Base-by-base conservation (phyloP, 2,113 vertebrate genomes). In the Sylvilagus bachmani region DNA sequence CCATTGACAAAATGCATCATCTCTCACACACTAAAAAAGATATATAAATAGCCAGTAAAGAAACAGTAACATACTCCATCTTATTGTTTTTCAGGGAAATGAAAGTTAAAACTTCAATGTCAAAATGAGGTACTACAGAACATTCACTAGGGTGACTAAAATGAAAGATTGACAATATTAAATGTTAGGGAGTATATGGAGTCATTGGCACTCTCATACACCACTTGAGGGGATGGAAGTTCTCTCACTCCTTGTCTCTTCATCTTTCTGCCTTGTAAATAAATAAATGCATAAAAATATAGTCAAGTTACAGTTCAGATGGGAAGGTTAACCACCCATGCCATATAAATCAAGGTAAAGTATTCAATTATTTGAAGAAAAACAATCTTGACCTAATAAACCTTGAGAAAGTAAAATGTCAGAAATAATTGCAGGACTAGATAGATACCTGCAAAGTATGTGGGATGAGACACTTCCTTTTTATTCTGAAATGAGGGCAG, bases 301-400 rank as follows among this genome's bases (percentile, higher is more conserved):
- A 36, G 13, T 80, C 51, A 97, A 87, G 44, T 91, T 92, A 21
- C 58, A 96, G 88, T 97, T 91, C 97, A 21, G 6, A 89, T 61
- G 64, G 81, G 96, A 98, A 97, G 86, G 97, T 95, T 97, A 96
- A 96, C 44, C 38, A 78, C 12, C n/a, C 89, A 84, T 24, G 69
- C 38, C 19, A 21, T 87, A 81, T 96, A 97, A 97, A 94, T 98
- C 92, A 97, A 44, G 8, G 25, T 55, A 61, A 12, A 31, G 64
- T 71, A 36, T 95, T 90, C 81, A 33, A 97, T 89, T 96, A 95
- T 93, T 3, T n/a, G 89, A 87, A 84, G 93, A 95, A 96, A 73
- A 96, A 95, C 3, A 89, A 38, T 94, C 62, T 77, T 51, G 27
- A 38, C 12, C 87, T 96, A 97, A 97, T 95, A 94, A 97, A 94